Percentiles rank a stretch among this genome's conserved stretches.
Conservation (phyloP, 2,113 vertebrate genomes). For the Thamnophis sirtalis region DNA sequence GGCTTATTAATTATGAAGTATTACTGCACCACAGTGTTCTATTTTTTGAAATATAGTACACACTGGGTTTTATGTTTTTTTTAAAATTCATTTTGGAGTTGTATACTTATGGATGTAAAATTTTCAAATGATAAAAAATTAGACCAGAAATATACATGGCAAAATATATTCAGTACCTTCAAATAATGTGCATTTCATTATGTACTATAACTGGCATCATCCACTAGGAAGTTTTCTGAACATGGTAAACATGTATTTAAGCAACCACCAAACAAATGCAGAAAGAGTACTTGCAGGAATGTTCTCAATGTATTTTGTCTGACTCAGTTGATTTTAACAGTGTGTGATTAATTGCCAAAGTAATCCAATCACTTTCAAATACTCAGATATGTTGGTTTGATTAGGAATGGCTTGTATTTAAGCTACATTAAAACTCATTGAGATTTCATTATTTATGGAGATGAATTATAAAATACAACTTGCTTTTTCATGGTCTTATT, state of each 20-base stretch:
- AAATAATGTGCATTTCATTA: conserved; percentile 67
- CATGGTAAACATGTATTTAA: not conserved
- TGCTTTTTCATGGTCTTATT: conserved; percentile 47
- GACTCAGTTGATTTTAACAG: conserved; percentile 31
- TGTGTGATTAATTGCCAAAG: conserved; percentile 60
- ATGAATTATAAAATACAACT: conserved; percentile 39
- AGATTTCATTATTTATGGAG: conserved; percentile 9
- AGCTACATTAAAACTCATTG: conserved; percentile 11
- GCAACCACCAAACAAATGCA: not conserved
- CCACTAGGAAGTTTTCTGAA: not conserved
- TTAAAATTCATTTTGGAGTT: conserved; percentile 66
- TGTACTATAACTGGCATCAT: conserved; percentile 18
- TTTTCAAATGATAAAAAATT: conserved; percentile 37
- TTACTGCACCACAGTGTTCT: conserved; percentile 68
- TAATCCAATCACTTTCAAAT: conserved; percentile 38
- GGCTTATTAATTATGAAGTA: conserved; percentile 63
- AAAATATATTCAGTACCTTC: conserved; percentile 75
- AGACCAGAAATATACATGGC: conserved; percentile 65
- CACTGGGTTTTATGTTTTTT: conserved; percentile 54
- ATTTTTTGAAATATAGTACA: conserved; percentile 61
- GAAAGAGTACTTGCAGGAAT: not conserved
- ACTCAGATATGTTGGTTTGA: conserved; percentile 46
- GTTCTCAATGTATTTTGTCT: not conserved
- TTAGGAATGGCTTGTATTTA: conserved; percentile 32
- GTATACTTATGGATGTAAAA: conserved; percentile 62